A percentile compares a stretch with the other conserved stretches of the same genome.
Conservation (phyloP, 2,797 vertebrate genomes). For the Cyprinodon diabolis region DNA sequence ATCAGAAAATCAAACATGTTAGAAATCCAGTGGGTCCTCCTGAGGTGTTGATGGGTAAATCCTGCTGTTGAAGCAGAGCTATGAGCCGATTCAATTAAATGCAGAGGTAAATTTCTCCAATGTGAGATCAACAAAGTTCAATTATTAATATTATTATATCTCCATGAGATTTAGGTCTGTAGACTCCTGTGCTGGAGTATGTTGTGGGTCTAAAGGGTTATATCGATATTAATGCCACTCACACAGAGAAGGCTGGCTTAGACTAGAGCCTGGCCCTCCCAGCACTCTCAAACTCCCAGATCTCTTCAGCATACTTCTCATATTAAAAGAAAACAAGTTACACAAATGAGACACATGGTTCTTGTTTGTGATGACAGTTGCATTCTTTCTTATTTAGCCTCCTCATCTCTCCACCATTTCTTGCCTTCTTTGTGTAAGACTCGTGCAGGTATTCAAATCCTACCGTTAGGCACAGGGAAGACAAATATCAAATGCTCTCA, state of each 20-base stretch:
- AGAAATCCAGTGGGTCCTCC: no score
- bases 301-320: constrained; percentile 86
- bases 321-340: constrained; percentile 92
- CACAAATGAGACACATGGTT: constrained; percentile 89
- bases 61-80: no score
- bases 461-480: no score
- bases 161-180: constrained; percentile 16
- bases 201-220: constrained; percentile 56
- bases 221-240: constrained; percentile 72
- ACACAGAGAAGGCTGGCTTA: constrained; percentile 68
- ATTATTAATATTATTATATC: background rate
- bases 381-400: constrained; percentile 62
- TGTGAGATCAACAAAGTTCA: no score
- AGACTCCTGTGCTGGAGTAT: constrained; percentile 18
- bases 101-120: no score
- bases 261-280: constrained; percentile 69
- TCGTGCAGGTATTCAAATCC: no score
- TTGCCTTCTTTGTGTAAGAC: no score
- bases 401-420: constrained; percentile 15
- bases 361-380: constrained; percentile 87
- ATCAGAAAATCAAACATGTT: no score
- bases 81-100: no score
- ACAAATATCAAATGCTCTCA: no score
- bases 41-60: no score
- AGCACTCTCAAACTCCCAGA: constrained; percentile 81